A percentile compares a stretch with the other conserved stretches of the same genome.
phyloP scores from a whole-genome alignment of 2,888 invertebrate genomes.

The Heliconius ismenius region DNA sequence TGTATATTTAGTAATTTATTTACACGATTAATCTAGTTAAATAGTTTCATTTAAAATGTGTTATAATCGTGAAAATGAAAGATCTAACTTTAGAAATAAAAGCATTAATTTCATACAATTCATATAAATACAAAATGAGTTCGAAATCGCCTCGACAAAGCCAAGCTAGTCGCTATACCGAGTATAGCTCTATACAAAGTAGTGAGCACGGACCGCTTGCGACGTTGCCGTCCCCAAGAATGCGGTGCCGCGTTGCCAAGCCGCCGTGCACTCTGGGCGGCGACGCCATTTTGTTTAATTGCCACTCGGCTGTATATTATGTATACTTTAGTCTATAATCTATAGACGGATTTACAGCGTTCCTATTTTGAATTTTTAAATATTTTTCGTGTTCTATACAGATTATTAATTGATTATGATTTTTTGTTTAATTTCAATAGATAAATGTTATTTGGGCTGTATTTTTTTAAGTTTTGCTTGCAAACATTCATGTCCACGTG shows the following conservation, averaged over 20 bases:
- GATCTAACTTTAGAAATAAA: not conserved
- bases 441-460: conserved; percentile 43
- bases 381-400: not conserved
- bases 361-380: conserved; percentile 43
- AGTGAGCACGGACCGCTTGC: conserved; percentile 55
- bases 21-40: too few species aligned
- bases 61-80: too few species aligned
- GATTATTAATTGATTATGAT: not conserved
- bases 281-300: conserved; percentile 67
- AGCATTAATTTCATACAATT: not conserved
- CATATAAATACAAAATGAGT: not conserved
- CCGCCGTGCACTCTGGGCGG: conserved; percentile 74
- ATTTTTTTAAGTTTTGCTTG: not conserved
- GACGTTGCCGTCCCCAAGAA: conserved; percentile 74
- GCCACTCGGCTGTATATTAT: conserved; percentile 29
- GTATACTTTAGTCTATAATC: not conserved
- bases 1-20: too few species aligned
- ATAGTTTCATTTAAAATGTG: too few species aligned
- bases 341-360: conserved; percentile 47
- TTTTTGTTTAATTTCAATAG: conserved; percentile 5
- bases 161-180: conserved; percentile 47
- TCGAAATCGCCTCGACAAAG: conserved; percentile 62
- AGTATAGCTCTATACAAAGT: not conserved
- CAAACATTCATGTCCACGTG: not conserved
- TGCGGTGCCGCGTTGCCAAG: conserved; percentile 75